Base-by-base conservation (phyloP, 2,888 invertebrate species). In the Dichetophora obliterata region DNA sequence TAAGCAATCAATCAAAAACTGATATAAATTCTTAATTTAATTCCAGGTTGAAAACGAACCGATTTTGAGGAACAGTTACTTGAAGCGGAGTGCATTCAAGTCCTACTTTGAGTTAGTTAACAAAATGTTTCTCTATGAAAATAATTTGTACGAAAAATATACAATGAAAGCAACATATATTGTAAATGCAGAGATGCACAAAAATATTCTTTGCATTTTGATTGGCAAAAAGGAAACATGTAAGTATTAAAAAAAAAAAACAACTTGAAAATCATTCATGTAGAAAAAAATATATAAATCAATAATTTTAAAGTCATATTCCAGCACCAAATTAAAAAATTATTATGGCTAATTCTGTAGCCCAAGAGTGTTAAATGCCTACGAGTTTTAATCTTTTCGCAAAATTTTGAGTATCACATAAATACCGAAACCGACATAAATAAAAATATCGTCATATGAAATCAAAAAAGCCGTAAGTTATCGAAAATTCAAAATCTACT, bases 21-120 rank as follows among this genome's bases (percentile, higher is more conserved):
- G 2, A 43, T 43, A 43, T 11, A 43, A 11, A 22, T 66, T 74
- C 16, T 50, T 68, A 63, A 75, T 59, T n/a, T 31, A 34, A 16
- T 37, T 68, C n/a, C 75, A 85, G 85, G 79, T 88, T 43, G 88
- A 89, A 78, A 81, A 88, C 75, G 84, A 87, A 69, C 88, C 88
- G 9, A 86, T 83, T 24, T 79, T 88, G 22, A 93, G 94, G 83
- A 90, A 93, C 54, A 94, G 94, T 83, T 93, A 93, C 57, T 89
- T 94, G 72, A 96, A 94, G 83, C 92, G 93, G 78, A 92, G 93
- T 87, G 94, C 95, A 0, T 95, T 96, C 83, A 90, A 92, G n/a
- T 93, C 94, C 80, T 97, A 97, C 87, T 92, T 94, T 80, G 91
- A 91, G 8, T 91, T 96, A 31, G 94, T 94, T 0, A 94, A 93